phyloP scores from a whole-genome alignment of 2,113 vertebrate genomes.

The Theristicus caerulescens region DNA sequence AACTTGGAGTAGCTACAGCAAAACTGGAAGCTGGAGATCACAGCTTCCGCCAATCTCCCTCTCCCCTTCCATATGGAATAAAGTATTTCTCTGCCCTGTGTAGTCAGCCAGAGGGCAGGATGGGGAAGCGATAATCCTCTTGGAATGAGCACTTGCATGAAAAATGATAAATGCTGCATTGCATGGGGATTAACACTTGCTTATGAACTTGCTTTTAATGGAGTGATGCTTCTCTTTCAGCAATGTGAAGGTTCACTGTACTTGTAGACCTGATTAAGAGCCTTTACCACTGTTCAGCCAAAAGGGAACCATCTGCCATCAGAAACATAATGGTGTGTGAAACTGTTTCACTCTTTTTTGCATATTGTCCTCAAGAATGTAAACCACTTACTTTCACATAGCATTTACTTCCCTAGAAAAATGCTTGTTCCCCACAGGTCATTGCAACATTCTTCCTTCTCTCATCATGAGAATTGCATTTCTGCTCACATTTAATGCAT shows the following conservation, averaged over 20 bases:
- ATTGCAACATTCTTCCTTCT: not conserved
- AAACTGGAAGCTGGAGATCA: slow-evolving; percentile 39
- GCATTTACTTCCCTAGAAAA: not conserved
- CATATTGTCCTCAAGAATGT: not conserved
- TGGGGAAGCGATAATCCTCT: slow-evolving; percentile 61
- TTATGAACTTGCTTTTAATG: slow-evolving; percentile 39
- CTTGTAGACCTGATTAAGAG: slow-evolving; percentile 22
- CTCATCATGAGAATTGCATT: not conserved
- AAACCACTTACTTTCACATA: not conserved
- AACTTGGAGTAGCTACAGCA: slow-evolving; percentile 3
- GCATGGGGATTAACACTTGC: slow-evolving; percentile 56
- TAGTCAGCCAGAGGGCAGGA: slow-evolving; percentile 57
- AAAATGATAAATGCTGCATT: slow-evolving; percentile 56
- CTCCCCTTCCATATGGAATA: slow-evolving; percentile 49
- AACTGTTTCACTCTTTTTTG: not conserved
- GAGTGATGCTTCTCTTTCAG: slow-evolving; percentile 44
- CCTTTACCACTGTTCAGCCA: not conserved
- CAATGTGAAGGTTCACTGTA: not conserved
- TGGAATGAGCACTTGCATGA: slow-evolving; percentile 48
- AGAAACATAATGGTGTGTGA: not conserved
- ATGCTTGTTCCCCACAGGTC: not conserved
- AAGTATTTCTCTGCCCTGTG: slow-evolving; percentile 41
- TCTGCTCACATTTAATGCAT: not conserved
- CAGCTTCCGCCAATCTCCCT: slow-evolving; percentile 23
- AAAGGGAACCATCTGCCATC: slow-evolving; percentile 40